A percentile compares a stretch with the other conserved stretches of the same genome.
Conservation (phyloP, 2,888 invertebrate genomes). For the Tipula vernalis region DNA sequence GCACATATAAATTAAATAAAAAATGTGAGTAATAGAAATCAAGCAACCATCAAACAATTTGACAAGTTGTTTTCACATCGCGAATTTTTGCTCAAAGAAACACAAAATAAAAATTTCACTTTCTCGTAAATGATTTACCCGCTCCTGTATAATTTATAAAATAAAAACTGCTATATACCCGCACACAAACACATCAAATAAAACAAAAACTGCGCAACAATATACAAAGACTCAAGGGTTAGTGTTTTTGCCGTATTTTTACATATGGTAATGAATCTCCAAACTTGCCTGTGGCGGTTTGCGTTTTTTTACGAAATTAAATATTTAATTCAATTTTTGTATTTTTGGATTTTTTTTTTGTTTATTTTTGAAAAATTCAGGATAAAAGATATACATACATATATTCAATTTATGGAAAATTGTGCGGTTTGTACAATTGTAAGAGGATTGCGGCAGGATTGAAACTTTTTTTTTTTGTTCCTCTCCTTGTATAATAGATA, state of each 20-base stretch:
- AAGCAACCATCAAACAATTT: not conserved
- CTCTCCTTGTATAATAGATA: not conserved
- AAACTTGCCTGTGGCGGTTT: not conserved
- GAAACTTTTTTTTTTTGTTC: not conserved
- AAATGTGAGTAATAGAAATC: not conserved
- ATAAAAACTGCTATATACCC: not conserved
- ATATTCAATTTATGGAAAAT: not conserved
- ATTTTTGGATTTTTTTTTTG: not conserved
- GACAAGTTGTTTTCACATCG: not conserved
- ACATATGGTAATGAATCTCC: not conserved
- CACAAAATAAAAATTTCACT: not conserved
- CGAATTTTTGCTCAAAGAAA: not conserved
- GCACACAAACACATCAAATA: not conserved
- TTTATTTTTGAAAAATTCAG: not conserved
- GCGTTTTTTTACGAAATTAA: not conserved
- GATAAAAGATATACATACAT: not conserved
- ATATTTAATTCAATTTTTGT: not conserved
- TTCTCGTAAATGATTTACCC: not conserved
- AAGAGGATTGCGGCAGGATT: constrained; percentile 4
- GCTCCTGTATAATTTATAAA: not conserved
- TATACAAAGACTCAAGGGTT: not conserved
- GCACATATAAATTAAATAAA: not conserved
- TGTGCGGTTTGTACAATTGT: not conserved
- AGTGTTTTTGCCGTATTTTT: not conserved
- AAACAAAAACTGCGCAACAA: not conserved